These are phyloP conservation scores for Taurulus bubalis DNA, from an alignment of 2,113 vertebrate species.

Conservation along the genomic window DNA sequence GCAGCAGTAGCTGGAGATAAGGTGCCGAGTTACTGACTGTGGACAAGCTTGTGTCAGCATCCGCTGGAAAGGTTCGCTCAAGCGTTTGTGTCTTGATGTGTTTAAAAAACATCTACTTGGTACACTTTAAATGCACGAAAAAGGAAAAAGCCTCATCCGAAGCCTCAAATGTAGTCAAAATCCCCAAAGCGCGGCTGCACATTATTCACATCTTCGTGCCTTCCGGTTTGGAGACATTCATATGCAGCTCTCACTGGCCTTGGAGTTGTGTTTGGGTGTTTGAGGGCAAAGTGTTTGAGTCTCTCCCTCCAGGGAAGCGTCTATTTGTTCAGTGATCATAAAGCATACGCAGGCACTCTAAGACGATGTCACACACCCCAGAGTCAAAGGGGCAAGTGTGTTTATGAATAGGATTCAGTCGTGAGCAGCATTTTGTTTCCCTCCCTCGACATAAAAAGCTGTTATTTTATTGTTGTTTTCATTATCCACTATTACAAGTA, in stretches of 20 bases:
- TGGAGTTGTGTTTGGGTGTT: slow-evolving; percentile 17
- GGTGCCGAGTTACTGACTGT: slow-evolving; percentile 14
- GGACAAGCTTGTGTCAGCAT: not conserved
- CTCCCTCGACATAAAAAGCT: slow-evolving; percentile 8
- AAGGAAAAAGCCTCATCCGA: not conserved
- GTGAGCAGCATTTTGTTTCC: not conserved
- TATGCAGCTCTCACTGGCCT: slow-evolving; percentile 13
- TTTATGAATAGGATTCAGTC: slow-evolving; percentile 10
- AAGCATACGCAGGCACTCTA: slow-evolving; percentile 14
- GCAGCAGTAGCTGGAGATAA: slow-evolving; percentile 59
- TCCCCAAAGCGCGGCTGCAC: not conserved
- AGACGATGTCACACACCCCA: slow-evolving; percentile 9
- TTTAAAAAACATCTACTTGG: not conserved
- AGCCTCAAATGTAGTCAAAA: not conserved
- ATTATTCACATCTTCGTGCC: slow-evolving; percentile 8
- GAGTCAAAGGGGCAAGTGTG: slow-evolving; percentile 1
- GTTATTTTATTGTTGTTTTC: slow-evolving; percentile 10
- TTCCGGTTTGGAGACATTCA: not conserved
- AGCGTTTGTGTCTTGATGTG: not conserved
- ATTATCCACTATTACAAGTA: slow-evolving; percentile 35
- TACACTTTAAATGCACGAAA: not conserved
- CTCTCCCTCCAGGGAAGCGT: not conserved
- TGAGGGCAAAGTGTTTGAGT: slow-evolving; percentile 11
- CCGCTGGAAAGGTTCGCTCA: not conserved
- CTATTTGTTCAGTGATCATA: slow-evolving; percentile 35